Percentiles rank a stretch among this genome's conserved stretches.
phyloP scores from a whole-genome alignment of 1,140 invertebrate species.

The Panulirus ornatus region DNA sequence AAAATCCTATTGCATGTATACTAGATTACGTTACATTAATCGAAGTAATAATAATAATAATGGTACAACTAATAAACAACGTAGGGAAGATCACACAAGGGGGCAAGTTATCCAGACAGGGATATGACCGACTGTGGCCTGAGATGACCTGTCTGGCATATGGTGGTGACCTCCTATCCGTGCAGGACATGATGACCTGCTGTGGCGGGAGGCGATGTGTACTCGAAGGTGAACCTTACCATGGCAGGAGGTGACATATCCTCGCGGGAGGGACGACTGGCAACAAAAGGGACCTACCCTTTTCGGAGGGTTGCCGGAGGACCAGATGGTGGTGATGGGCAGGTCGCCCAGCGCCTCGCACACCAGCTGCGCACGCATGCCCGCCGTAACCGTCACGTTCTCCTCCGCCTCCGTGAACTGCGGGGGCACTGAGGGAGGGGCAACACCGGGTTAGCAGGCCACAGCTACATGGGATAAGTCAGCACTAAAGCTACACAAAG shows the following conservation, averaged over 20 bases:
- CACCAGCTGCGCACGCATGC: slow-evolving; percentile 93
- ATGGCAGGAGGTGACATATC: neutral
- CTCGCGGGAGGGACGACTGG: too few relatives aligned
- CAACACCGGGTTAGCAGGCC: too few relatives aligned
- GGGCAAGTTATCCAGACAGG: neutral
- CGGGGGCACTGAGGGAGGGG: slow-evolving; percentile 89
- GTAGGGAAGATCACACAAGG: too few relatives aligned
- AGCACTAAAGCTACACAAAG: too few relatives aligned
- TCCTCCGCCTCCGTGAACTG: slow-evolving; percentile 94
- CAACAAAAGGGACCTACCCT: slow-evolving; percentile 49
- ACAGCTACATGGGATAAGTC: too few relatives aligned
- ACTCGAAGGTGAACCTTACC: too few relatives aligned
- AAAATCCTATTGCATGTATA: too few relatives aligned
- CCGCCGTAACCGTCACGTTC: slow-evolving; percentile 93
- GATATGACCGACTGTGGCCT: too few relatives aligned
- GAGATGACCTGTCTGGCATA: neutral
- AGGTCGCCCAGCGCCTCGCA: slow-evolving; percentile 91
- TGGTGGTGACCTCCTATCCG: neutral
- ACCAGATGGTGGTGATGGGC: slow-evolving; percentile 96
- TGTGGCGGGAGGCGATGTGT: neutral
- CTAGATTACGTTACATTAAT: too few relatives aligned
- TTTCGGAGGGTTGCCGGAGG: slow-evolving; percentile 79
- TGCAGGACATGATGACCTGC: neutral
- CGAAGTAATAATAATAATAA: too few relatives aligned
- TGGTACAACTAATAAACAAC: too few relatives aligned